These are phyloP conservation scores for Drosophila kohkoa DNA, from an alignment of 1,140 invertebrate species.

Conservation along the genomic window DNA sequence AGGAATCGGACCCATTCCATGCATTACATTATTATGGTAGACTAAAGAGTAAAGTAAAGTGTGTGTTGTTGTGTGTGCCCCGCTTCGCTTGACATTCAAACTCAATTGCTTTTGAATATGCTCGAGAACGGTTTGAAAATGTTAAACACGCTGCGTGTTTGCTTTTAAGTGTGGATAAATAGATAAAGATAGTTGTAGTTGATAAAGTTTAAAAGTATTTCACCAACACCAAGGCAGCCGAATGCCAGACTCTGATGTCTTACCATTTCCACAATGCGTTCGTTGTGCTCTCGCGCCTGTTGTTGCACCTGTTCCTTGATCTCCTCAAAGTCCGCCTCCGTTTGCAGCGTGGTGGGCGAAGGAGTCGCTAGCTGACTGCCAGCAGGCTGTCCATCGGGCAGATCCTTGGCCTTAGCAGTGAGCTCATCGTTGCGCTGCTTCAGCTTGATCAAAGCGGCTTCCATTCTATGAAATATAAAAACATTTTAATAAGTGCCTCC, in stretches of 20 bases:
- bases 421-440: conserved; percentile 84
- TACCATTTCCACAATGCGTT: conserved; percentile 84
- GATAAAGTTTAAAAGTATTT: conserved; percentile 7
- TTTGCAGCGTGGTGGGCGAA: conserved; percentile 63
- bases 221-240: conserved; percentile 4
- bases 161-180: conserved; percentile 53
- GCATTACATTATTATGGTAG: conserved; percentile 11
- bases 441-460: conserved; percentile 77
- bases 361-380: conserved; percentile 30
- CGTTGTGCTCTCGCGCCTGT: conserved; percentile 75
- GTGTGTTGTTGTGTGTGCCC: conserved; percentile 29
- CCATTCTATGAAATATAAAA: conserved; percentile 65
- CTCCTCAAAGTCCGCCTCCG: conserved; percentile 71
- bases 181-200: background rate
- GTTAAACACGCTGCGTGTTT: conserved; percentile 75
- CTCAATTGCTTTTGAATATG: conserved; percentile 74
- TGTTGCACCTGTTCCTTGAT: conserved; percentile 78
- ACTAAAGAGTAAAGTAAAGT: background rate
- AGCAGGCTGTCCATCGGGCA: conserved; percentile 67
- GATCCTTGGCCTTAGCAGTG: conserved; percentile 60
- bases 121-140: conserved; percentile 74
- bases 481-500: no score
- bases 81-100: conserved; percentile 40
- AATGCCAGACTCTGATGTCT: conserved; percentile 14
- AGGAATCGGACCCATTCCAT: conserved; percentile 43